Percentiles rank a stretch among this genome's conserved stretches.
Evolutionary conservation across 2,888 invertebrate genomes (phyloP).

Genomic region (Apomyelois bistriatella): DNA sequence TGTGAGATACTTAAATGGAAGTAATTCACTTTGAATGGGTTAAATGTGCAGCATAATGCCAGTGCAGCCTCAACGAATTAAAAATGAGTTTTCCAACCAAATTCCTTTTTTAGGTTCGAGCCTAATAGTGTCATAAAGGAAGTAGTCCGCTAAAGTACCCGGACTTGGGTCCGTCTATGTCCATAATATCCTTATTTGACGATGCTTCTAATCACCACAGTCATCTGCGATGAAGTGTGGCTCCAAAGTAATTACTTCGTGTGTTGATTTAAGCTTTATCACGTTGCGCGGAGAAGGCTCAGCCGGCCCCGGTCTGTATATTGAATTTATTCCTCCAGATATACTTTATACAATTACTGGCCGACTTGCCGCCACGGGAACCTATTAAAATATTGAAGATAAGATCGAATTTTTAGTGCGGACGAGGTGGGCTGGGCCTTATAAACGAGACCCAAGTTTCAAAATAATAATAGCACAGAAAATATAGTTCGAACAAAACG

Average conservation of each 20-base stretch:
- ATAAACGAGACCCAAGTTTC: conserved; percentile 58
- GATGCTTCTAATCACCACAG: conserved; percentile 61
- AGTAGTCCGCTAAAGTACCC: not conserved
- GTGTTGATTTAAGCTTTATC: conserved; percentile 78
- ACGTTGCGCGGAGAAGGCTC: conserved; percentile 46
- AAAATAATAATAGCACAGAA: not conserved
- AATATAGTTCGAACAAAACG: not conserved
- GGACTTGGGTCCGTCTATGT: not conserved
- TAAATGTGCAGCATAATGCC: too few relatives aligned
- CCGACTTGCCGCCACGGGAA: conserved; percentile 73
- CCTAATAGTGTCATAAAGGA: not conserved
- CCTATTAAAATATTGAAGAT: conserved; percentile 77
- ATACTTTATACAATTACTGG: conserved; percentile 71
- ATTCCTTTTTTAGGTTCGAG: too few relatives aligned
- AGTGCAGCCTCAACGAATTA: too few relatives aligned
- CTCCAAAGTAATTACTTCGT: conserved; percentile 74
- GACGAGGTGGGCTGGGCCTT: conserved; percentile 68
- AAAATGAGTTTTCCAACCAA: too few relatives aligned
- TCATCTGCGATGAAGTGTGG: conserved; percentile 73
- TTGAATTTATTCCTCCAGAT: conserved; percentile 66
- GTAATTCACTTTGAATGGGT: too few relatives aligned
- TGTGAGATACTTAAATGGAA: too few relatives aligned
- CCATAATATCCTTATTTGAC: conserved; percentile 6
- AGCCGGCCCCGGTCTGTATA: conserved; percentile 47
- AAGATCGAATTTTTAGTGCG: conserved; percentile 73